Conservation (phyloP, 30 jellyfish, hydroid and myxozoan genomes). For the Turritopsis rubra region DNA sequence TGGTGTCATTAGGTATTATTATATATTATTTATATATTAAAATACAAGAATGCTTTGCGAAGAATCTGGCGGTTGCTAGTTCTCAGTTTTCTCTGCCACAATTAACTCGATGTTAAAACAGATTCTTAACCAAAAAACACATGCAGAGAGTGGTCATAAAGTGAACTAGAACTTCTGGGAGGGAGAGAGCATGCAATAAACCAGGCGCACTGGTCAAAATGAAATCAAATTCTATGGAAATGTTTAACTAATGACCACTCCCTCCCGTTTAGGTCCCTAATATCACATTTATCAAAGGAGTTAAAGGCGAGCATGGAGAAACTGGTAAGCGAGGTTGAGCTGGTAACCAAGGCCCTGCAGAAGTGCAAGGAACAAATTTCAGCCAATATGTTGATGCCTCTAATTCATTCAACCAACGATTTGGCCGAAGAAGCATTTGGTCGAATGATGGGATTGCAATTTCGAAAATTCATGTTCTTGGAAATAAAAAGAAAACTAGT, state of each 20-base stretch:
- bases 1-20: too few species aligned
- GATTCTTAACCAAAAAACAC: too few species aligned
- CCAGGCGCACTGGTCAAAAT: background rate
- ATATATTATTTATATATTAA: too few species aligned
- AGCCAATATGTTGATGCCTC: background rate
- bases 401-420: background rate
- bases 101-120: too few species aligned
- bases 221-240: background rate
- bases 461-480: too few species aligned
- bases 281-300: slow-evolving; percentile 9
- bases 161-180: background rate
- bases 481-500: too few species aligned
- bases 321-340: background rate
- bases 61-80: too few species aligned
- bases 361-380: background rate
- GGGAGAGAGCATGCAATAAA: background rate
- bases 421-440: too few species aligned
- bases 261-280: background rate
- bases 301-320: background rate
- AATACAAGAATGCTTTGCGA: too few species aligned
- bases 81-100: too few species aligned
- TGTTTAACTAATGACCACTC: background rate
- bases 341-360: slow-evolving; percentile 2
- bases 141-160: too few species aligned
- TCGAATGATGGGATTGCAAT: background rate